Evolutionary conservation across 2,797 vertebrate species (phyloP), one percentile per base, ranked within the genome.

Genomic region (Intellagama lesueurii): DNA sequence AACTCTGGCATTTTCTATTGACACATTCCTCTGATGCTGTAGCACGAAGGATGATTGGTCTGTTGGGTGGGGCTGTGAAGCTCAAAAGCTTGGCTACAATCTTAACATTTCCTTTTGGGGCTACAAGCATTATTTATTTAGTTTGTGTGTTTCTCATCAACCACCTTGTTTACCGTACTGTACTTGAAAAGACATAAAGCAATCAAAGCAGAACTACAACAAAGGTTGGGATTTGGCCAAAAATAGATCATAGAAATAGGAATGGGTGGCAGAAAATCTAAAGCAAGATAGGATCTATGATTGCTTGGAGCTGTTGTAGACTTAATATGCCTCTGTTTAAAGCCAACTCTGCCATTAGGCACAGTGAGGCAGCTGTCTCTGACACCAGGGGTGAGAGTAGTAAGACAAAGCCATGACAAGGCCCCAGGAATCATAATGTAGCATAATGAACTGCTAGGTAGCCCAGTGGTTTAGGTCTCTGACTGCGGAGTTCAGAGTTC

Each of bases 11-110:
- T 30, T 92, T 92, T 88, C 32, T 28, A 82, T 52, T 22, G 72
- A 92, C 85, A 91, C 85, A 88, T 81, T 77, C 52, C 26, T 75
- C 44, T 22, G n/a, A 76, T 7, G 24, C 92, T 90, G 73, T 83
- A 89, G 79, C 60, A 86, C 52, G 80, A 64, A 16, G 9, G 26
- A 28, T 70, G 78, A 44, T 85, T 87, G 69, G 32, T 30, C 69
- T 68, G 80, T 40, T 49, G 79, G 44, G n/a, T 35, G 26, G 1
- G 24, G 70, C 72, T 78, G 30, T 24, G 81, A 28, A 86, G 35
- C 66, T 2, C 9, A 85, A 87, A 72, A 83, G 90, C 88, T 40
- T 60, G 49, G 32, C 83, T 89, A 44, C 49, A 60, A 56, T 69
- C 56, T 90, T 86, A 60, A 69, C 32, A 52, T 66, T 81, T 76